Conservation (phyloP, 2,888 invertebrate genomes). For the Drosophila kanekoi region DNA sequence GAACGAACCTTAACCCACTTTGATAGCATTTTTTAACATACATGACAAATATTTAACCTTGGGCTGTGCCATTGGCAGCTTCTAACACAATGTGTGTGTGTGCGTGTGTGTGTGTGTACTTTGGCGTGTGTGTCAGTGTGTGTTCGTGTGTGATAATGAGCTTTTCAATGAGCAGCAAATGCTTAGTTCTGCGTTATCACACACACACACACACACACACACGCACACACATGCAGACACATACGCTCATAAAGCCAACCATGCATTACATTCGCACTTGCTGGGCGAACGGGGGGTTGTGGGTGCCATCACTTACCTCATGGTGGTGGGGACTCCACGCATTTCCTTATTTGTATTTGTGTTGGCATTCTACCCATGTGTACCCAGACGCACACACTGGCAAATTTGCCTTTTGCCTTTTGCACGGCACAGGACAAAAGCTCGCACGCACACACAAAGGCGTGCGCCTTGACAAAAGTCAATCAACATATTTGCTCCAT, state of each 20-base stretch:
- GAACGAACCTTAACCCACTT: constrained; percentile 61
- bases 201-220: constrained; percentile 25
- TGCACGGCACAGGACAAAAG: constrained; percentile 40
- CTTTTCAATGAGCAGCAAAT: constrained; percentile 58
- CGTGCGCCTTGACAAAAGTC: constrained; percentile 77
- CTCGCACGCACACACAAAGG: constrained; percentile 27
- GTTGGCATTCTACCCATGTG: constrained; percentile 54
- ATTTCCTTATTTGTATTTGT: constrained; percentile 74
- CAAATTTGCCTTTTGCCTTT: constrained; percentile 35
- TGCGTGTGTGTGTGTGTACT: too few relatives aligned
- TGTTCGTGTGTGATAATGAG: constrained; percentile 54
- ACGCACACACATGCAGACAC: constrained; percentile 21
- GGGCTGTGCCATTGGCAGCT: constrained; percentile 28
- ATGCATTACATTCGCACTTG: constrained; percentile 40
- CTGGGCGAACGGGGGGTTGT: constrained; percentile 17
- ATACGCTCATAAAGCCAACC: constrained; percentile 41
- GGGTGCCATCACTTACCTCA: too few relatives aligned
- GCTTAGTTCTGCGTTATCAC: constrained; percentile 55
- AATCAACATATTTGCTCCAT: constrained; percentile 79
- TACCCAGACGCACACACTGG: constrained; percentile 13
- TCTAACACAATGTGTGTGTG: neutral
- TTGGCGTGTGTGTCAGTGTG: constrained; percentile 13
- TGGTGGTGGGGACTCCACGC: constrained; percentile 33
- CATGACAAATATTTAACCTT: constrained; percentile 57
- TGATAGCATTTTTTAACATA: constrained; percentile 22